Conservation (phyloP, 2,888 invertebrate species). For the Corythucha ciliata region DNA sequence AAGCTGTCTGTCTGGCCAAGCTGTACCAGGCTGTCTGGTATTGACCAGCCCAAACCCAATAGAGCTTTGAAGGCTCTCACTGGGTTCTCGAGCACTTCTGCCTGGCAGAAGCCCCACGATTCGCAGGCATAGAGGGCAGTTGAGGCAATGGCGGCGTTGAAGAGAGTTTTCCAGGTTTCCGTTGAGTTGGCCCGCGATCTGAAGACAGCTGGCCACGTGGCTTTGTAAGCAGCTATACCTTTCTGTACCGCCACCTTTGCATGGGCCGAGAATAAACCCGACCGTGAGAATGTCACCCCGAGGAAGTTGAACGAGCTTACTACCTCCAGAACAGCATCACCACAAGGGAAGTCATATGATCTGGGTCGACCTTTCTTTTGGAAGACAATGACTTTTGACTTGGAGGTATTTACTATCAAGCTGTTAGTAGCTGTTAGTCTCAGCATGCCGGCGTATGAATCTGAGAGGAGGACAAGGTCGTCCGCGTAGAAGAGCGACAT, state of each 20-base stretch:
- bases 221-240: slow-evolving; percentile 4
- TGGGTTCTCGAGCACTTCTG: too few species aligned
- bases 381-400: slow-evolving; percentile 9
- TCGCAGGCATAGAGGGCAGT: slow-evolving; percentile 4
- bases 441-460: slow-evolving; percentile 7
- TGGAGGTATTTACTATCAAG: slow-evolving; percentile 9
- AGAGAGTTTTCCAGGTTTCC: not conserved
- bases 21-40: not conserved
- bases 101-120: not conserved
- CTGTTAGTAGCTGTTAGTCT: not conserved
- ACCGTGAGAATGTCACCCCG: slow-evolving; percentile 4
- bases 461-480: slow-evolving; percentile 5
- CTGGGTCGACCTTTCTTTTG: not conserved
- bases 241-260: slow-evolving; percentile 11
- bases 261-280: slow-evolving; percentile 2
- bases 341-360: slow-evolving; percentile 1
- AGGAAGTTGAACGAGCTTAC: slow-evolving; percentile 1
- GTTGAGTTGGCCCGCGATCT: too few species aligned
- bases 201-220: too few species aligned
- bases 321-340: not conserved
- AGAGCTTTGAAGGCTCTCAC: not conserved
- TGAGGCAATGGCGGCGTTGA: not conserved
- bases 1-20: too few species aligned
- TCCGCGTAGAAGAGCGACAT: slow-evolving; percentile 7
- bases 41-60: not conserved